Evolutionary conservation across 2,888 invertebrate genomes (phyloP), one percentile per base, ranked within the genome.

Genomic region (Drosophila rubida): DNA sequence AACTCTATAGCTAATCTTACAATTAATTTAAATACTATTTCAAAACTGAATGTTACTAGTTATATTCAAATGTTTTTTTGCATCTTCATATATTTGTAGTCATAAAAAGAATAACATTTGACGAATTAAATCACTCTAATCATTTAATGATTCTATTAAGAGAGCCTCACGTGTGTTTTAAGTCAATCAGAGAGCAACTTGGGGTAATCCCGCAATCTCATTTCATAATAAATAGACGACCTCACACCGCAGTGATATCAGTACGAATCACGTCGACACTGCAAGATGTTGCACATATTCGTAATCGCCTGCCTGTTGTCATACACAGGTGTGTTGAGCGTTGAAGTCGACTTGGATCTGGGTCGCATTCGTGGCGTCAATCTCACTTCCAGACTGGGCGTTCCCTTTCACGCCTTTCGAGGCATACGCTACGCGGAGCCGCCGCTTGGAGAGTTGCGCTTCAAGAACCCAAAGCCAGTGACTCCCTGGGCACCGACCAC

Each of bases 381-480:
- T 14, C 69, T 90, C 19, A 77, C 77, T 8, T 78, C 90, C 0
- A 77, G 91, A 8, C 71, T 85, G 16, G 90, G 89, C 0, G 30
- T 55, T 9, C 30, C 69, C 1, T 90, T 91, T 50, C 75, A 85
- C 53, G 89, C 90, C 2, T 91, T 91, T 69, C 90, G 88, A 1
- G 90, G 91, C 45, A 87, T 91, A 37, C 89, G 90, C 2, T 92
- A 91, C 67, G 92, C 90, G 0, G 70, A 90, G 25, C 69, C 91
- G 0, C 92, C 91, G 4, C 50, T 89, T 19, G 89, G 77, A 1
- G 78, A 87, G 7, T 66, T 91, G 11, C 87, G 91, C 4, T 91
- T 91, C 44, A 64, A 74, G 27, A 83, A 93, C 45, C 93, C 94
- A 0, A 82, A 89, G 39, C 93, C 93, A 0, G 92, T 93, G 0